Evolutionary conservation across 2,113 vertebrate genomes (phyloP), one percentile per base, ranked within the genome.

Genomic region (Orycteropus afer): DNA sequence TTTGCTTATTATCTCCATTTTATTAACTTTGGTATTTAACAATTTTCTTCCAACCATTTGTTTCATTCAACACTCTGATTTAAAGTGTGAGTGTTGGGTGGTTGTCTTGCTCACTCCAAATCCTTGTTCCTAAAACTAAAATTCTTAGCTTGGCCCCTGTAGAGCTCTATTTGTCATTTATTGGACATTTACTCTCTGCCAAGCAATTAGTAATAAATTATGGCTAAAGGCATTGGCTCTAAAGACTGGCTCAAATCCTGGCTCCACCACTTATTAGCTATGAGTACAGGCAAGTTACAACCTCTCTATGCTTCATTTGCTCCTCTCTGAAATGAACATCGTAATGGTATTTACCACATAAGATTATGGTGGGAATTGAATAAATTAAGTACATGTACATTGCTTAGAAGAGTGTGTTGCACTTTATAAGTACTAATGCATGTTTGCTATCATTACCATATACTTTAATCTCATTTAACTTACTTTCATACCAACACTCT

Each of bases 261-360:
- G 49, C 57, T 76, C 53, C 27, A 90, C 53, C 34, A 77, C 32
- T 57, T 79, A 81, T 42, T 55, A 89, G 34, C 78, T 73, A 18
- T n/a, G 14, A 90, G 15, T 77, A 4, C 40, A 78, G 37, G 32
- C 63, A 94, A 80, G 45, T 94, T 76, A 74, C 1, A 9, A 86
- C 14, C 57, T 89, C 25, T 78, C 55, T 67, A 51, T 73, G 65
- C 40, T 88, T 83, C 7, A n/a, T 90, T 93, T 89, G 65, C 91
- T 91, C 23, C 27, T 89, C 40, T 90, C 11, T 82, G 90, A 92
- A 95, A 88, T 74, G 37, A 37, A 51, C 84, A 83, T 87, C 78
- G 25, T 89, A 55, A 88, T 25, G 81, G 51, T 73, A 40, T 14
- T 49, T 81, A 57, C 11, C 23, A 74, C 5, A 20, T 74, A 42